Percentiles rank a stretch among this genome's conserved stretches.
Evolutionary conservation across 2,113 vertebrate genomes (phyloP).

Genomic region (Tichodroma muraria): DNA sequence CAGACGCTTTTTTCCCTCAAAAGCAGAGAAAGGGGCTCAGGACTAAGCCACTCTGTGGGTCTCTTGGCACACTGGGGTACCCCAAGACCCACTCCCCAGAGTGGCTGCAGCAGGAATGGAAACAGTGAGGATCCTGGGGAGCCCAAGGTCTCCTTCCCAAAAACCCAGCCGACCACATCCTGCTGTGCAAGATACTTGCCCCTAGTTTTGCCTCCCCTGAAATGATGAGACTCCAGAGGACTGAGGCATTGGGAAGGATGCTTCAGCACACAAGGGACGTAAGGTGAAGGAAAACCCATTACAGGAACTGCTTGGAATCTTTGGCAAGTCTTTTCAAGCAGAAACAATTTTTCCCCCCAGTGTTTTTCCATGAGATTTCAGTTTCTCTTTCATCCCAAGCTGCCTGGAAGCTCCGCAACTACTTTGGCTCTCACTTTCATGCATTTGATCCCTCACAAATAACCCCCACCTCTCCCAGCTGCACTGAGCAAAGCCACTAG

Average conservation of each 20-base stretch:
- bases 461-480: neutral
- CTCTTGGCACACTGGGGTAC: neutral
- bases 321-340: neutral
- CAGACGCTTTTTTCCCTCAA: neutral
- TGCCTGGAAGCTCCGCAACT: neutral
- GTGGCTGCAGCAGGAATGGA: rapidly evolving
- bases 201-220: neutral
- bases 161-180: neutral
- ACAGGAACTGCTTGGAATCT: neutral
- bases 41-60: neutral
- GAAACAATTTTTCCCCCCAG: neutral
- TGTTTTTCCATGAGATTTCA: neutral
- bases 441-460: neutral
- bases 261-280: rapidly evolving
- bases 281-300: neutral
- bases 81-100: neutral
- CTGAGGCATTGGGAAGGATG: neutral
- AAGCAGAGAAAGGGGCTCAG: neutral
- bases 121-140: neutral
- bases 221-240: neutral
- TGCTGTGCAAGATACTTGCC: neutral
- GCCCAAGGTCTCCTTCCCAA: neutral
- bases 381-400: neutral
- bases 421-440: neutral
- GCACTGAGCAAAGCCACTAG: neutral